Evolutionary conservation across 2,888 invertebrate species (phyloP).

Genomic region (Andrena flavipes): DNA sequence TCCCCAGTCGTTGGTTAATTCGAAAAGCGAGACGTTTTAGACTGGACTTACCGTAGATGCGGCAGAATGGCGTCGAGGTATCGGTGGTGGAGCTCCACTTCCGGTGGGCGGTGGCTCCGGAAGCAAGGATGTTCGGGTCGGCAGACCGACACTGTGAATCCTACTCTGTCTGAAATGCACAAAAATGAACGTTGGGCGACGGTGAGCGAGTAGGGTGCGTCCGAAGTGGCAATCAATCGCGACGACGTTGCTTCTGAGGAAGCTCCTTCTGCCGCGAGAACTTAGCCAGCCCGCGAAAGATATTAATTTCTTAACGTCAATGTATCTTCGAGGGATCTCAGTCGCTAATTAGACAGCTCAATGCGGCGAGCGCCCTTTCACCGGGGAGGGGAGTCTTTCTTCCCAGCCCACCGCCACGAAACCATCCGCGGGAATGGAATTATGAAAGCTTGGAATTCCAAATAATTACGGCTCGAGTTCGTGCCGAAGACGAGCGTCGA

Average conservation of each 20-base stretch:
- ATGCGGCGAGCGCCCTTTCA: background rate
- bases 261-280: background rate
- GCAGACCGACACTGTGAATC: slow-evolving; percentile 81
- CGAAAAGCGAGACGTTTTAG: background rate
- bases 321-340: slow-evolving; percentile 12
- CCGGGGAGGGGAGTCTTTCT: background rate
- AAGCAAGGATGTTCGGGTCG: slow-evolving; percentile 77
- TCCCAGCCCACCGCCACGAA: background rate
- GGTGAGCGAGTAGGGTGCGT: too few relatives aligned
- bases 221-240: background rate
- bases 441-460: background rate
- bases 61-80: slow-evolving; percentile 82
- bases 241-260: too few relatives aligned
- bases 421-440: slow-evolving; percentile 4
- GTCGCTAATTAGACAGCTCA: slow-evolving; percentile 17
- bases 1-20: background rate
- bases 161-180: slow-evolving; percentile 77
- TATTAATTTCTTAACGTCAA: background rate
- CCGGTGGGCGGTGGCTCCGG: slow-evolving; percentile 75
- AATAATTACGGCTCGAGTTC: slow-evolving; percentile 17
- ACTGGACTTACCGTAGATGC: slow-evolving; percentile 78
- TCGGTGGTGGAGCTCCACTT: slow-evolving; percentile 76
- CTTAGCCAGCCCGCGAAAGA: background rate
- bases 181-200: slow-evolving; percentile 2
- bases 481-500: background rate